A percentile compares a stretch with the other conserved stretches of the same genome.
These are phyloP conservation scores for Leptocoma aspasia DNA, from an alignment of 2,113 vertebrate genomes.

Conservation along the genomic window DNA sequence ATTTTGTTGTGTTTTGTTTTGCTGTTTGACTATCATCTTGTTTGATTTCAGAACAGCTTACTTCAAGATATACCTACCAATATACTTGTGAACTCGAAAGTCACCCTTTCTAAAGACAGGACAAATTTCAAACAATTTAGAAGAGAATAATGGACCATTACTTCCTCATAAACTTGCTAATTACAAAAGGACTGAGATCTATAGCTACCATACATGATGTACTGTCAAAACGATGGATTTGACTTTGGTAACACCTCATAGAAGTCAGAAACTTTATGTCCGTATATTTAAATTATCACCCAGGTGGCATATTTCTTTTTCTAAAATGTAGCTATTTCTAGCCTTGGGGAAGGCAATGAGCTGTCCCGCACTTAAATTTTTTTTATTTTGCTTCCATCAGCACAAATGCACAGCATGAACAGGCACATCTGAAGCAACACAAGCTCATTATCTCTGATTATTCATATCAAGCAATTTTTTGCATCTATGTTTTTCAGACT, in stretches of 20 bases:
- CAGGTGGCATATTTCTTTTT: background rate
- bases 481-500: background rate
- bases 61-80: background rate
- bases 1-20: background rate
- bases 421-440: background rate
- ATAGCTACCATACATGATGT: background rate
- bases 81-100: background rate
- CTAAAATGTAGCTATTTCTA: background rate
- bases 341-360: background rate
- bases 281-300: background rate
- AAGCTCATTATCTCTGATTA: background rate
- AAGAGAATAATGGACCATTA: constrained; percentile 50
- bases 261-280: background rate
- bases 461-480: background rate
- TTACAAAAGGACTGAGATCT: constrained; percentile 30
- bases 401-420: background rate
- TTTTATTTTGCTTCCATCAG: background rate
- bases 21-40: background rate
- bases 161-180: constrained; percentile 56
- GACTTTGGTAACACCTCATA: constrained; percentile 16
- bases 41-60: background rate
- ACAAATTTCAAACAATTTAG: constrained; percentile 10
- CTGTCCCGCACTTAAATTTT: background rate
- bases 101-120: constrained; percentile 26
- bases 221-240: constrained; percentile 8